A percentile compares a stretch with the other conserved stretches of the same genome.
phyloP scores from a whole-genome alignment of 53 echinoderm and acorn worm species.

The Temnopleurus reevesii region DNA sequence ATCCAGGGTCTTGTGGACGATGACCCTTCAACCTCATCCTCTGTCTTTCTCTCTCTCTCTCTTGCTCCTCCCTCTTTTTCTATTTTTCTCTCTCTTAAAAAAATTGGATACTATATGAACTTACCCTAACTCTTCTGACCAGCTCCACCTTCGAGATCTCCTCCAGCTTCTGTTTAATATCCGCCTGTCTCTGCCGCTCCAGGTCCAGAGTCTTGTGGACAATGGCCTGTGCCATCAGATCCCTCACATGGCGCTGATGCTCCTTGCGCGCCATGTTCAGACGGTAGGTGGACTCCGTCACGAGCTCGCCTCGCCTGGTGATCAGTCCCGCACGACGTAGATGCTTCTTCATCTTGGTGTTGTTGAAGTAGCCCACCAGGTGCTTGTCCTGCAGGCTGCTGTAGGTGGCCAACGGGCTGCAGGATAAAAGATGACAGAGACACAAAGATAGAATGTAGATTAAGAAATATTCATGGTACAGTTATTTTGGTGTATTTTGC shows the following conservation, averaged over 20 bases:
- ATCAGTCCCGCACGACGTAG: constrained; percentile 86
- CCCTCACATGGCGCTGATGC: constrained; percentile 89
- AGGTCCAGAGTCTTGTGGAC: constrained; percentile 96
- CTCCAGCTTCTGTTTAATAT: constrained; percentile 91
- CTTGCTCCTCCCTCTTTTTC: too few relatives aligned
- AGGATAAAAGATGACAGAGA: not conserved
- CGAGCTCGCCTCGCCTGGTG: constrained; percentile 82
- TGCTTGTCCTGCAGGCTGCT: constrained; percentile 97
- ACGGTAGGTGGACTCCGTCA: constrained; percentile 88
- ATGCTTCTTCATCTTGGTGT: constrained; percentile 86
- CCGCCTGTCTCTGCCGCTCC: constrained; percentile 84
- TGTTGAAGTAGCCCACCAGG: constrained; percentile 97
- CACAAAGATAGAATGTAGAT: too few relatives aligned
- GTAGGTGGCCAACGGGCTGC: constrained; percentile 91
- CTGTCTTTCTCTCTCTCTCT: too few relatives aligned
- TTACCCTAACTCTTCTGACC: constrained; percentile 88
- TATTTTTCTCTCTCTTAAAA: too few relatives aligned
- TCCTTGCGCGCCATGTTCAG: constrained; percentile 95
- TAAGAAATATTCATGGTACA: too few relatives aligned
- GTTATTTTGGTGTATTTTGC: too few relatives aligned
- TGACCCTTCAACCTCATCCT: too few relatives aligned
- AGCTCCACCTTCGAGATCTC: constrained; percentile 93
- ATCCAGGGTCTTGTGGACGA: too few relatives aligned
- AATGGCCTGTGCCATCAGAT: constrained; percentile 97
- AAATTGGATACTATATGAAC: too few relatives aligned